phyloP scores from a whole-genome alignment of 2,888 invertebrate genomes.

The Drosophila picticornis region DNA sequence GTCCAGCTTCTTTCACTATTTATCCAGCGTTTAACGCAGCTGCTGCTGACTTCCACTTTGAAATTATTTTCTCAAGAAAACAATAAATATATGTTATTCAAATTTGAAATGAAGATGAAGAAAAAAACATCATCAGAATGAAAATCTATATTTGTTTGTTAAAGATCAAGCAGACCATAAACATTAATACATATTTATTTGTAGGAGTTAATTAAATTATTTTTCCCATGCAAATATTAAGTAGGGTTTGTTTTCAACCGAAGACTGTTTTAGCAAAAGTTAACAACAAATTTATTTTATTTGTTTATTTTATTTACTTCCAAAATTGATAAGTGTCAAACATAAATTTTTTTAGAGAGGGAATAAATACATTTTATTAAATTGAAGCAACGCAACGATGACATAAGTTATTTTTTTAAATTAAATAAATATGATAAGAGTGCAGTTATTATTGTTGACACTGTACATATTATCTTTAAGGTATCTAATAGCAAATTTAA shows the following conservation, averaged over 20 bases:
- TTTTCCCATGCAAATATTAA: neutral
- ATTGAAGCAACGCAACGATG: neutral
- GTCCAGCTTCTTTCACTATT: slow-evolving; percentile 34
- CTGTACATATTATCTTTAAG: neutral
- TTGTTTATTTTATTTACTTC: neutral
- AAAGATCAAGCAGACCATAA: neutral
- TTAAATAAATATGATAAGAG: neutral
- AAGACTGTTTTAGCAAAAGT: neutral
- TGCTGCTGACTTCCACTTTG: too few species aligned
- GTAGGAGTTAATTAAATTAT: neutral
- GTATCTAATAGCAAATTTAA: neutral
- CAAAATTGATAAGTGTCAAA: neutral
- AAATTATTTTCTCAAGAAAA: neutral
- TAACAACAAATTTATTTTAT: too few species aligned
- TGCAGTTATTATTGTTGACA: neutral
- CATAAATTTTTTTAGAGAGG: neutral
- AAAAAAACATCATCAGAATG: neutral
- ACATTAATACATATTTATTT: neutral
- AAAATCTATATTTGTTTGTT: neutral
- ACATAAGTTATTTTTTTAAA: neutral
- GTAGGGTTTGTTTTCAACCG: neutral
- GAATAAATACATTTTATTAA: neutral
- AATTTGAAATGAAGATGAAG: too few species aligned
- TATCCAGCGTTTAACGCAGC: slow-evolving; percentile 48
- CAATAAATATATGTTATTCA: neutral